Evolutionary conservation across 1,140 invertebrate species (phyloP).

Genomic region (Platorchestia sp.): DNA sequence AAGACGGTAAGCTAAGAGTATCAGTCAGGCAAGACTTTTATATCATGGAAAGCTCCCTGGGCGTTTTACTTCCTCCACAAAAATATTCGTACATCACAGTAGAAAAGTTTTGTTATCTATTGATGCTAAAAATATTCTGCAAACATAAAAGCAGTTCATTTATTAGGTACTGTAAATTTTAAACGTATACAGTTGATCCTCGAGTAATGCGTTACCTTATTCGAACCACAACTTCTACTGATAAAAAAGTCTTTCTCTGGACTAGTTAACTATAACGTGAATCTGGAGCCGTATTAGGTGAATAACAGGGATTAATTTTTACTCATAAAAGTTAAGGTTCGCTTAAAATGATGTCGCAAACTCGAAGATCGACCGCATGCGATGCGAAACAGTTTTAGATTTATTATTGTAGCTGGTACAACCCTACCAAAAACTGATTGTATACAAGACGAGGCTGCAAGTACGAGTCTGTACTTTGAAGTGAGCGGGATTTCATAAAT

Average conservation of each 20-base stretch:
- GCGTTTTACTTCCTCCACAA: background rate
- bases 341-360: too few relatives aligned
- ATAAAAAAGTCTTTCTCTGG: too few relatives aligned
- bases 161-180: background rate
- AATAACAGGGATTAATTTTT: too few relatives aligned
- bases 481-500: background rate
- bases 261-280: too few relatives aligned
- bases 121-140: background rate
- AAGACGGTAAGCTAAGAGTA: background rate
- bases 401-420: background rate
- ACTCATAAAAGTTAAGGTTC: too few relatives aligned
- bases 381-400: background rate
- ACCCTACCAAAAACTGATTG: background rate
- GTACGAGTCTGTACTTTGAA: background rate
- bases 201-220: too few relatives aligned
- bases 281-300: too few relatives aligned
- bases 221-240: too few relatives aligned
- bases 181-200: background rate
- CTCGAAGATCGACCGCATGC: too few relatives aligned
- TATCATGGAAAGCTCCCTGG: background rate
- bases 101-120: background rate
- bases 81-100: background rate
- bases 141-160: background rate
- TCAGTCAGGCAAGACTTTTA: background rate
- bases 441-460: background rate